These are phyloP conservation scores for Yoshiicerus persimilis DNA, from an alignment of 1,140 invertebrate species.

Conservation along the genomic window DNA sequence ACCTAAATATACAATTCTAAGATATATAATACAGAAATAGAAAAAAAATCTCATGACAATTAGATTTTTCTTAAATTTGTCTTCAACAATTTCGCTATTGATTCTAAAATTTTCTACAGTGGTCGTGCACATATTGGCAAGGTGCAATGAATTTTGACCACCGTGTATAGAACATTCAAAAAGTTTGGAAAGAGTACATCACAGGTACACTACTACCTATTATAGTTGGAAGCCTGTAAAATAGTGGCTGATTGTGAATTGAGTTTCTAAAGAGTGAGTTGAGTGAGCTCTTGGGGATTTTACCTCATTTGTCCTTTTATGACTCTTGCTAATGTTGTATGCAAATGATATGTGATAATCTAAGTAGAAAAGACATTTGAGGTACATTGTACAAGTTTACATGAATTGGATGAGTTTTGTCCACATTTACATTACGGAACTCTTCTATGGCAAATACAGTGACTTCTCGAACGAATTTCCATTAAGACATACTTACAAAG, in stretches of 20 bases:
- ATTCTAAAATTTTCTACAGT: no score
- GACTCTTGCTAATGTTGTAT: neutral
- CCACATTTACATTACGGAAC: neutral
- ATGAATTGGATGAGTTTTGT: neutral
- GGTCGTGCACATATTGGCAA: no score
- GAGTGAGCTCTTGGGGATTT: neutral
- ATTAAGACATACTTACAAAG: neutral
- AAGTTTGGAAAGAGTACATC: no score
- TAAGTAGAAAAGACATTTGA: neutral
- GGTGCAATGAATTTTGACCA: no score
- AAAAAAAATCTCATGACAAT: no score
- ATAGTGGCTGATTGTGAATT: neutral
- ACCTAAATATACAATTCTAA: no score
- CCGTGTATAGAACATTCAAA: no score
- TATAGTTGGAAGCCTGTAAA: neutral
- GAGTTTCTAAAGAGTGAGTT: neutral
- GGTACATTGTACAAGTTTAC: neutral
- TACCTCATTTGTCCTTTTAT: constrained; percentile 12
- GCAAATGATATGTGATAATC: neutral
- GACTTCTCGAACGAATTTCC: neutral
- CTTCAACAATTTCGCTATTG: no score
- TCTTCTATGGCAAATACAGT: neutral
- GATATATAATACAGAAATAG: no score
- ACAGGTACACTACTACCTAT: neutral
- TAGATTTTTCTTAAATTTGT: no score